Evolutionary conservation across 2,797 vertebrate genomes (phyloP).

Genomic region (Tympanoctomys barrerae): DNA sequence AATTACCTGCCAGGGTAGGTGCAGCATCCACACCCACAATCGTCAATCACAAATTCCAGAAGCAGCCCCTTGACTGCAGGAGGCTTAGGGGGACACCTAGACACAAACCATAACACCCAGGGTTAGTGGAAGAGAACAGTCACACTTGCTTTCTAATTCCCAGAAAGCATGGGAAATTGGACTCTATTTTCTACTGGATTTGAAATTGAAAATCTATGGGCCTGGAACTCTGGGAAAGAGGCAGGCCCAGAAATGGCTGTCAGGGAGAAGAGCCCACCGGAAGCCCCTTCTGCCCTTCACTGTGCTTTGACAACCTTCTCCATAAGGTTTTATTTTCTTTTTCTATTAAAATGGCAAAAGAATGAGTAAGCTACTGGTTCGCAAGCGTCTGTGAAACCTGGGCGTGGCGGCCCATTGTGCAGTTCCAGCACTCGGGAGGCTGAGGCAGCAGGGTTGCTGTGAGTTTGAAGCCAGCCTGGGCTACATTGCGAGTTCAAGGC

Average conservation of each 20-base stretch:
- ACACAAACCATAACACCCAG: background rate
- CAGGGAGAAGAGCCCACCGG: background rate
- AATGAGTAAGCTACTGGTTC: background rate
- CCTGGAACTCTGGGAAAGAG: background rate
- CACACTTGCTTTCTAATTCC: slow-evolving; percentile 8
- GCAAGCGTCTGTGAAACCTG: background rate
- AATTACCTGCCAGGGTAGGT: no score
- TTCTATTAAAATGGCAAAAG: slow-evolving; percentile 20
- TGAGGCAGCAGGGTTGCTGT: no score
- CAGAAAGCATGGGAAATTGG: slow-evolving; percentile 23
- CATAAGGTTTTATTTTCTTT: slow-evolving; percentile 34
- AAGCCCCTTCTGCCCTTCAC: background rate
- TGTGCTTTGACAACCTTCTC: background rate
- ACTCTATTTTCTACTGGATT: background rate
- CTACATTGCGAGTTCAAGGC: no score
- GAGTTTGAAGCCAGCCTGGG: no score
- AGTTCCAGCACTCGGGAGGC: no score
- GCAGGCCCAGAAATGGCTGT: background rate
- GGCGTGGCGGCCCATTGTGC: no score
- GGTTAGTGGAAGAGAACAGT: slow-evolving; percentile 27
- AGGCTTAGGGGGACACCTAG: no score
- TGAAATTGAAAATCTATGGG: background rate
- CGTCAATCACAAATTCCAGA: no score
- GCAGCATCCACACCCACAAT: no score
- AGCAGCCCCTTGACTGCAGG: no score